Percentiles rank a stretch among this genome's conserved stretches.
Evolutionary conservation across 2,888 invertebrate genomes (phyloP).

Genomic region (Girardia tigrina): DNA sequence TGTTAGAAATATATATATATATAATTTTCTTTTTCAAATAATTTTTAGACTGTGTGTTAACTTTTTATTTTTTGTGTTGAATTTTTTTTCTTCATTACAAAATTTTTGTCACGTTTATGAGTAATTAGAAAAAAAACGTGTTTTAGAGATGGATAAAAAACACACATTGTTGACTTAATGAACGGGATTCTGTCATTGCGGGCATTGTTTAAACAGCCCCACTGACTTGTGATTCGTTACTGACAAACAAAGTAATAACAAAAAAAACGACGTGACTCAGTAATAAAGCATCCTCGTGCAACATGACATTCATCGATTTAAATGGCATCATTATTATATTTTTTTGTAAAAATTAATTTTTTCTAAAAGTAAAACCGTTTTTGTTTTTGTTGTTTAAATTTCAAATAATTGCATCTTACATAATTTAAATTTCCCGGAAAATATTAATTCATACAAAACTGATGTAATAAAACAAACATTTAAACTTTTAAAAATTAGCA

Average conservation of each 20-base stretch:
- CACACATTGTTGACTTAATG: constrained; percentile 1
- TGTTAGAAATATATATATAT: too few species aligned
- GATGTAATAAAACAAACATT: too few species aligned
- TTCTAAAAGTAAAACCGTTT: too few species aligned
- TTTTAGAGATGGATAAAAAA: background rate
- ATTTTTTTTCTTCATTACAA: too few species aligned
- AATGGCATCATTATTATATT: too few species aligned
- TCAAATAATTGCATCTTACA: too few species aligned
- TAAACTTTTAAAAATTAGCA: too few species aligned
- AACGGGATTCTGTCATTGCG: constrained; percentile 18
- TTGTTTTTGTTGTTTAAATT: too few species aligned
- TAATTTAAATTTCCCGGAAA: too few species aligned
- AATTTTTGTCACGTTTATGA: background rate
- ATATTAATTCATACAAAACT: too few species aligned
- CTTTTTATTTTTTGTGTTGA: background rate
- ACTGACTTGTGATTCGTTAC: background rate
- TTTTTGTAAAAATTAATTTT: too few species aligned
- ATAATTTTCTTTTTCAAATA: background rate
- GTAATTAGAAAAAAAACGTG: background rate
- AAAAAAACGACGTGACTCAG: background rate
- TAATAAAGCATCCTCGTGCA: constrained; percentile 18
- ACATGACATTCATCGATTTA: too few species aligned
- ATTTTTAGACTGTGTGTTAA: background rate
- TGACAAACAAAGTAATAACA: constrained; percentile 17
- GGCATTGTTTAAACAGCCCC: constrained; percentile 13